Base-by-base conservation (phyloP, 2,888 invertebrate species). In the Fragum whitleyi region DNA sequence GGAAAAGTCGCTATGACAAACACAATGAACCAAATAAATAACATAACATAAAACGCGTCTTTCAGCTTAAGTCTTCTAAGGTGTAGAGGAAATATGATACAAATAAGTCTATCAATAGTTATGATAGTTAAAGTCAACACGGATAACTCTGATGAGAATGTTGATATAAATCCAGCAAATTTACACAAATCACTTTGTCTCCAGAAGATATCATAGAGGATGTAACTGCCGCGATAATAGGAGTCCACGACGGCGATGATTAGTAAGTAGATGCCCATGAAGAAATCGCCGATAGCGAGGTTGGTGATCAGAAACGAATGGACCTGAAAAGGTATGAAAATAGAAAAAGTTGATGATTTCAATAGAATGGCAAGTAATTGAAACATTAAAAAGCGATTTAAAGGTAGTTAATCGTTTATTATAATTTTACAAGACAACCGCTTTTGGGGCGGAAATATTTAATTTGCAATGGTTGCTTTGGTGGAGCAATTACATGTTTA, bases 191-290 rank as follows among this genome's bases (percentile, higher is more conserved):
- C 86, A 74, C 92, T 92, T 57, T 88, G 81, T 11, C 92, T 87
- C 93, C 93, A 93, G 47, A 80, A 68, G 70, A 86, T 79, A 84
- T 92, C 92, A 79, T 92, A 89, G 14, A 91, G 75, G 62, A 91
- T 92, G 85, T 95, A 95, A 39, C 94, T 93, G 0, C 95, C 95
- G 21, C 95, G 92, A 88, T 94, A 93, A 79, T 91, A 88, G 7
- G 90, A 82, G 85, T 93, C 93, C 7, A 92, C 92, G n/a, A 88
- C 85, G 23, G 93, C 93, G 23, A 93, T 92, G 53, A 93, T 91
- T 76, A 93, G 65, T 57, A 93, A 85, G 87, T 93, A 93, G 2
- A 92, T 87, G 1, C 93, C 93, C 92, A 93, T 93, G 72, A 93
- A 87, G 75, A 93, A 89, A 78, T 93, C 93, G 1, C 91, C 92